Base-by-base conservation (phyloP, 2,888 invertebrate species). In the Amiota minor region DNA sequence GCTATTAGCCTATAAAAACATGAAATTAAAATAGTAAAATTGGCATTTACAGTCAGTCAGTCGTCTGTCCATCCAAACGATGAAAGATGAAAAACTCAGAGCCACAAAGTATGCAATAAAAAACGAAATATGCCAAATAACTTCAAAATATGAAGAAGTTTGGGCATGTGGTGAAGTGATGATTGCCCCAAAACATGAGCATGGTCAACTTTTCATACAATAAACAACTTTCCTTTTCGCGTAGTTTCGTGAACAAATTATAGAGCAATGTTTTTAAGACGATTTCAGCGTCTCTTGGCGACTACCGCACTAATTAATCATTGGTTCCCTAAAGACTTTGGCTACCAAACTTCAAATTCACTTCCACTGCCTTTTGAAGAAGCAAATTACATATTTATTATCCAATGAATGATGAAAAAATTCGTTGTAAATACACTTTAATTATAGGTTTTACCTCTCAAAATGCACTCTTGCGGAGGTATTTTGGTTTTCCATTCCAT, bases 231-330 rank as follows among this genome's bases (percentile, higher is more conserved):
- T 67, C 45, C 56, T 50, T 68, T 65, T 23, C 68, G 49, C 72
- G 3, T 35, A 35, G 77, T 79, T 82, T 83, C 79, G 81, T 81
- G 74, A 77, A 78, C 71, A 82, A 82, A 82, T 81, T 80, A 80
- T 76, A 83, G 76, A 76, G 6, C 4, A 35, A 35, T 35, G 35
- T 35, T 35, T 35, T 35, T 18, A n/a, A 47, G 64, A 18, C 64
- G 16, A 64, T 45, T 64, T 64, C 46, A 64, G 16, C 46, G 6
- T 8, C 16, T 20, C 23, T 50, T 45, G 64, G 64, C 72, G 70
- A 73, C 70, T 71, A 72, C 75, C 64, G 80, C 79, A 78, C 77
- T 80, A 84, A 84, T 85, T 84, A 84, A 84, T 84, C 85, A 84
- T 80, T 78, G 78, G 35, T 35, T 35, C 35, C 79, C 81, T 76